These are phyloP conservation scores for Capricornis sumatraensis DNA, from an alignment of 2,113 vertebrate species.

Conservation along the genomic window DNA sequence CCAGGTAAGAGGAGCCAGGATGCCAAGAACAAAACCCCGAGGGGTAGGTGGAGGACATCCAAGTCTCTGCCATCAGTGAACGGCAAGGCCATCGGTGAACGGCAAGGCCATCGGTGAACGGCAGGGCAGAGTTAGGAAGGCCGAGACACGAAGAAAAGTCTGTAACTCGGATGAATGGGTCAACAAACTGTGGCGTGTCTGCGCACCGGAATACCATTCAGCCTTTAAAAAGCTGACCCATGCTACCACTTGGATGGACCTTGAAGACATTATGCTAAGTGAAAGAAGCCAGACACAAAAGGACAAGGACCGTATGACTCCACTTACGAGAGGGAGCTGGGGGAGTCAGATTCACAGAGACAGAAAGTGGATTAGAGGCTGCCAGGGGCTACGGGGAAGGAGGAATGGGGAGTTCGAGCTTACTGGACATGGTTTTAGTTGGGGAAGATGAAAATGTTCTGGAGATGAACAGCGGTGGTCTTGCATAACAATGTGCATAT, in stretches of 20 bases:
- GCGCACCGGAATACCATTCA: background rate
- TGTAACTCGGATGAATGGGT: background rate
- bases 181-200: background rate
- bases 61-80: background rate
- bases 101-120: background rate
- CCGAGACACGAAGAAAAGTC: background rate
- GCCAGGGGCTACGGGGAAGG: background rate
- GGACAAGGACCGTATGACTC: background rate
- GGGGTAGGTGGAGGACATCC: background rate
- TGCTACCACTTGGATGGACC: background rate
- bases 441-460: background rate
- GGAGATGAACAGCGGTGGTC: background rate
- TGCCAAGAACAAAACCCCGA: background rate
- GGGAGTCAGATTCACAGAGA: background rate
- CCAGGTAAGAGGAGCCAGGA: background rate
- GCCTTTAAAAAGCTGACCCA: background rate
- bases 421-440: background rate
- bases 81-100: background rate
- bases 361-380: background rate
- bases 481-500: background rate
- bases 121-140: background rate
- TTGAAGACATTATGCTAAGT: background rate
- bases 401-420: background rate
- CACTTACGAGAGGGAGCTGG: accelerated
- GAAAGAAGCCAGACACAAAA: background rate